Base-by-base conservation (phyloP, 2,888 invertebrate genomes). In the Morpho achilles region DNA sequence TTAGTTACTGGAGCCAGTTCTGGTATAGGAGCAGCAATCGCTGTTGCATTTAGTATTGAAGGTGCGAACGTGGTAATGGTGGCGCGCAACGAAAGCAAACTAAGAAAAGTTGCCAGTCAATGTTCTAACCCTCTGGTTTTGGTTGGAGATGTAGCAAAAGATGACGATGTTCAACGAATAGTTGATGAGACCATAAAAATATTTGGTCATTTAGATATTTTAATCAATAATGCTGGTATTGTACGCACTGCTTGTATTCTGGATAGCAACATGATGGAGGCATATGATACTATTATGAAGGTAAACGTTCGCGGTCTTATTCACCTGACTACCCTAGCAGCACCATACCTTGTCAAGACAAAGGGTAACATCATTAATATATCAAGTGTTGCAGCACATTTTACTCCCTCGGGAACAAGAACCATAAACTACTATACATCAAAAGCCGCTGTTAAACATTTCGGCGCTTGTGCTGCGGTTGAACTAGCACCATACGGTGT, bases 11-110 rank as follows among this genome's bases (percentile, higher is more conserved):
- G 82, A 0, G 73, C 72, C 1, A 79, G 80, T 53, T 75, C 80
- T 0, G 82, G 82, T 8, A 82, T 84, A 9, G 83, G 83, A 2
- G 82, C 79, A 0, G 71, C 71, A 0, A 69, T 74, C 0, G 80
- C 82, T 1, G 61, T 69, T 1, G 52, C 64, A 40, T 80, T 82
- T 44, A 72, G 76, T 8, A 71, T 69, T 53, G 75, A 77, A 65
- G 74, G 75, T 0, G 81, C 82, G 0, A 48, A 66, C 1, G 73
- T 82, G 3, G 71, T 60, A 2, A 68, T 80, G 23, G 75, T 80
- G 0, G 80, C 72, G 4, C 66, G 78, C 32, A 65, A 70, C 39
- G 57, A 57, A 9, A 46, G 32, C 3, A 63, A 59, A 47, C 59
- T 64, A 7, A 40, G 40, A 8, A 56, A 44, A 22, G 63, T 64